Base-by-base conservation (phyloP, 1,140 invertebrate species). In the Catajapyx aquilonaris region DNA sequence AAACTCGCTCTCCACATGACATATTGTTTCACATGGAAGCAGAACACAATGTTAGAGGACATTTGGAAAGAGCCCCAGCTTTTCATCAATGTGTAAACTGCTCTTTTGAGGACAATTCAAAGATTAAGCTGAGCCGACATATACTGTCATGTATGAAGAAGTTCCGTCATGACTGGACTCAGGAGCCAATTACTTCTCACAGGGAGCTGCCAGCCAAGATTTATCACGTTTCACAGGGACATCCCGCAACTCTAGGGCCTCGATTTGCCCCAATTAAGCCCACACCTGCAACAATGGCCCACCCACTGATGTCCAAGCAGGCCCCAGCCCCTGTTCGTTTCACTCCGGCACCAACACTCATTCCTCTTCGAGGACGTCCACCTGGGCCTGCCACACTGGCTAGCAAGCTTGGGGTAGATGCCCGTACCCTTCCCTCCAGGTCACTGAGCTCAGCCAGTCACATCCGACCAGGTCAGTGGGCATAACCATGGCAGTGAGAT, bases 201-300 rank as follows among this genome's bases (percentile, higher is more conserved):
- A 88, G 83, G 80, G 84, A 90, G 52, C 81, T 81, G 1, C 85
- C 86, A 2, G 84, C 84, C 2, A 88, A 90, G 57, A 86, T 90
- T 59, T 79, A 83, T 30, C 66, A 75, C 57, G 58, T 78, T 38
- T 61, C 66, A 41, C 62, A 67, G 31, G 60, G 65, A 38, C 57
- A 67, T 44, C 60, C 57, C 34, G 22, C 30, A 3, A 25, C 35
- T 30, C n/a, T 36, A 38, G 21, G 34, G 23, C 20, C 25, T 19
- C 15, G 13, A 19, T 22, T 16, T 41, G 19, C 20, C 23, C 23
- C 23, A 7, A 7, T 9, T 7, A 7, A 13, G 7, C 13, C 23
- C 23, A 28, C 23, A 28, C 7, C 13, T 9, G 7, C 7, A 28
- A 28, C 7, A 13, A 9, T 28, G 35, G 20, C 33, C 4, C 64